These are phyloP conservation scores for Ectobius pallidus DNA, from an alignment of 2,888 invertebrate genomes.

Conservation along the genomic window DNA sequence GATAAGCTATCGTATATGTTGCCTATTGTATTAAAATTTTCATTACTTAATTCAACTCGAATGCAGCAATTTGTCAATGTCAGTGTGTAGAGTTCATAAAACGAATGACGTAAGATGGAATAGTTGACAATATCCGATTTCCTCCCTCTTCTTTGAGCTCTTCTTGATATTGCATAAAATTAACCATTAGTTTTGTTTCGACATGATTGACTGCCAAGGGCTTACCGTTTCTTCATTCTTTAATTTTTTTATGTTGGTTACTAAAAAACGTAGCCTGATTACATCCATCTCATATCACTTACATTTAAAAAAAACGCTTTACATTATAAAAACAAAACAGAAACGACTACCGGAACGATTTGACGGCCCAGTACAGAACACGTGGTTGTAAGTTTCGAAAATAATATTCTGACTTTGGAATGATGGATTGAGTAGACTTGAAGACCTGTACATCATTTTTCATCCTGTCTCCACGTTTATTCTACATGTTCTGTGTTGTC, in stretches of 20 bases:
- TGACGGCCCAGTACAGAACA: background rate
- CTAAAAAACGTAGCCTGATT: background rate
- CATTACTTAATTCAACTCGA: too few relatives aligned
- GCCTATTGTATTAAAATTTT: too few relatives aligned
- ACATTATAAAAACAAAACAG: background rate
- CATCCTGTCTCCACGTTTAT: slow-evolving; percentile 39
- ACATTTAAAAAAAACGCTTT: too few relatives aligned
- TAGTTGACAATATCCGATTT: too few relatives aligned
- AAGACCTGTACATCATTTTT: slow-evolving; percentile 34
- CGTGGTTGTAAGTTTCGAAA: background rate
- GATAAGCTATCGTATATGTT: too few relatives aligned
- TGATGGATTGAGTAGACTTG: slow-evolving; percentile 37
- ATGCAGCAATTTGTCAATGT: too few relatives aligned
- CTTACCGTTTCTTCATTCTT: background rate
- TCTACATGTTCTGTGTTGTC: background rate
- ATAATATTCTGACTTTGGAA: slow-evolving; percentile 13
- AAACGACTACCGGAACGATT: slow-evolving; percentile 5
- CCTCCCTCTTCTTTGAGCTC: too few relatives aligned
- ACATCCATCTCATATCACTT: background rate
- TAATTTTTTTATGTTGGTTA: background rate
- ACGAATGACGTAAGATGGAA: too few relatives aligned
- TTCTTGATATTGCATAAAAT: too few relatives aligned
- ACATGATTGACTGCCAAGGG: background rate
- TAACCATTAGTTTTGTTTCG: background rate
- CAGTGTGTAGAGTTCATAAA: too few relatives aligned